phyloP scores from a whole-genome alignment of 2,113 vertebrate genomes.

The Sebastes schlegelii region DNA sequence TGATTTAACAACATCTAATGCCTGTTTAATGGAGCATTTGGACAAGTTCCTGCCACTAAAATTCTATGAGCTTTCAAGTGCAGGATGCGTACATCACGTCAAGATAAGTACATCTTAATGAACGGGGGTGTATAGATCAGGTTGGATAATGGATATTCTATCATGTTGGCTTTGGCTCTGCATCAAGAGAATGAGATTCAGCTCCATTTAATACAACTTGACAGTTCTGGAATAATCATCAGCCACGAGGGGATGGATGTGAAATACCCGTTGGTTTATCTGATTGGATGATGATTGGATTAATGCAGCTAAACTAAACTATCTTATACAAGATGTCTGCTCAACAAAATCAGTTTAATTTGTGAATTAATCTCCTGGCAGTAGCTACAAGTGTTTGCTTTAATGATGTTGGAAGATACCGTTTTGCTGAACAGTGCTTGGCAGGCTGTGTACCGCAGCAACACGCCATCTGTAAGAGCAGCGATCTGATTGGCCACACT shows the following conservation, averaged over 20 bases:
- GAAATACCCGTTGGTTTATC: not conserved
- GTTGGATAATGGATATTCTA: not conserved
- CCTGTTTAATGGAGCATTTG: conserved; percentile 17
- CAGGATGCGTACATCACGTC: not conserved
- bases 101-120: conserved; percentile 2
- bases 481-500: not conserved
- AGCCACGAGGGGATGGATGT: not conserved
- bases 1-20: conserved; percentile 9
- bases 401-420: conserved; percentile 10
- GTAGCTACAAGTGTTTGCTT: conserved; percentile 19
- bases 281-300: not conserved
- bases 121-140: not conserved
- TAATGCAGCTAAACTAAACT: conserved; percentile 12
- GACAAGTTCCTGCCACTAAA: not conserved
- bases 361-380: conserved; percentile 1
- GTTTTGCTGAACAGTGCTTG: conserved; percentile 17
- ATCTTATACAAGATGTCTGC: conserved; percentile 3
- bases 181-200: not conserved
- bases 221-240: not conserved
- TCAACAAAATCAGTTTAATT: conserved; percentile 21
- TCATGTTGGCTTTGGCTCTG: not conserved
- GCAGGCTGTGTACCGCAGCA: not conserved
- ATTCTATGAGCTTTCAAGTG: not conserved
- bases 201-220: not conserved
- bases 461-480: not conserved